Evolutionary conservation across 92 coral and sea anemone genomes (phyloP).

Genomic region (Heteractis magnifica): DNA sequence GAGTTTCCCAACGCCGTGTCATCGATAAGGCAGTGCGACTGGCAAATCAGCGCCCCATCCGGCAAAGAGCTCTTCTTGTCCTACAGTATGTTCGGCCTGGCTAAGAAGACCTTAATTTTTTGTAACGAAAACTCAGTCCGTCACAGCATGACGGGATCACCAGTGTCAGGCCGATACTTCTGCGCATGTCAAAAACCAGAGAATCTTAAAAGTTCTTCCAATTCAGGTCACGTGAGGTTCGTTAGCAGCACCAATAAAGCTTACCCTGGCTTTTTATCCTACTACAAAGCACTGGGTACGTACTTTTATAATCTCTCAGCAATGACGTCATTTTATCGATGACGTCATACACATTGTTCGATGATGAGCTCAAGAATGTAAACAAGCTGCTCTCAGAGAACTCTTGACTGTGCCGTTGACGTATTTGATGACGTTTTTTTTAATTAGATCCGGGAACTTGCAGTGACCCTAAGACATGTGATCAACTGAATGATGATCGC

Average conservation of each 20-base stretch:
- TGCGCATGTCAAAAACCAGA: not conserved
- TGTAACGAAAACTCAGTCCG: not conserved
- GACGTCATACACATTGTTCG: not conserved
- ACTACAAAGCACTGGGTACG: slow-evolving; percentile 27
- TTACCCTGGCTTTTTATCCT: slow-evolving; percentile 25
- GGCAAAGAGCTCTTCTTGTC: not conserved
- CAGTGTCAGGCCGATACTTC: not conserved
- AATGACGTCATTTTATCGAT: not conserved
- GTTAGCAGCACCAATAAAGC: not conserved
- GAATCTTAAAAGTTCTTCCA: not conserved
- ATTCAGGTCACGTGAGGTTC: not conserved
- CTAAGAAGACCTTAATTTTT: not conserved
- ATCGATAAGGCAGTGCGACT: not conserved
- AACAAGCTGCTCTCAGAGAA: too few species aligned
- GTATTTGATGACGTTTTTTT: not conserved
- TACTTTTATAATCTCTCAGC: too few species aligned
- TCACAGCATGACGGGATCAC: not conserved
- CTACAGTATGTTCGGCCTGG: slow-evolving; percentile 9
- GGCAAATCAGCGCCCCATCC: not conserved
- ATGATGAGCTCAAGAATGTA: too few species aligned
- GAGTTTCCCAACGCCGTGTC: slow-evolving; percentile 24
- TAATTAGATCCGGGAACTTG: slow-evolving; percentile 4
- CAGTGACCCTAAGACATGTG: slow-evolving; percentile 9
- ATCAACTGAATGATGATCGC: slow-evolving; percentile 17
- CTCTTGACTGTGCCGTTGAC: too few species aligned